Evolutionary conservation across 1,140 invertebrate species (phyloP).

Genomic region (Helicorthomorpha holstii): DNA sequence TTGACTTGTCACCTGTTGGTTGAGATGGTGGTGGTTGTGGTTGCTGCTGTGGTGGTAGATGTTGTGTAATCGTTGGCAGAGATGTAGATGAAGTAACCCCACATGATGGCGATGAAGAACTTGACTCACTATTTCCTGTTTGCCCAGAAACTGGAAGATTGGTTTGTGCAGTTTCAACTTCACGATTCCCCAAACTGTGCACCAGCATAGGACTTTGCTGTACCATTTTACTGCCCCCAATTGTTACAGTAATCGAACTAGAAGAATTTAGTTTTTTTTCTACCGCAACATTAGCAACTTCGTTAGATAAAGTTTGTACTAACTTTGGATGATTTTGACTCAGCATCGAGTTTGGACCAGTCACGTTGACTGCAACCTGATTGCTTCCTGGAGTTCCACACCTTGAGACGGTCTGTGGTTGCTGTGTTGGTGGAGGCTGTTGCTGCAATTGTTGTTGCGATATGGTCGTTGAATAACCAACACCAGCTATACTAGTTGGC

Average conservation of each 20-base stretch:
- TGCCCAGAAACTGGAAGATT: background rate
- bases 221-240: background rate
- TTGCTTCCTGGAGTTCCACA: too few species aligned
- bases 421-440: background rate
- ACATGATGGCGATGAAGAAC: background rate
- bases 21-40: background rate
- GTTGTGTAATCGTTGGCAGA: background rate
- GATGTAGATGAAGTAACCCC: background rate
- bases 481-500: background rate
- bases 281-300: background rate
- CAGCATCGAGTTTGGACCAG: background rate
- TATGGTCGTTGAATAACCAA: background rate
- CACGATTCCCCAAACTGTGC: slow-evolving; percentile 1
- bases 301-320: background rate
- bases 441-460: background rate
- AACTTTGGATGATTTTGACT: background rate
- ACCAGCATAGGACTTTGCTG: background rate
- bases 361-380: too few species aligned
- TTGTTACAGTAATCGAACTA: background rate
- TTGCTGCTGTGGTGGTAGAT: background rate
- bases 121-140: background rate
- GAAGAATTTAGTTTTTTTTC: background rate
- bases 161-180: slow-evolving; percentile 6
- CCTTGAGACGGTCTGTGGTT: too few species aligned
- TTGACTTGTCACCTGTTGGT: background rate